Percentiles rank a stretch among this genome's conserved stretches.
These are phyloP conservation scores for Megastigmus dorsalis DNA, from an alignment of 2,888 invertebrate species.

Conservation along the genomic window DNA sequence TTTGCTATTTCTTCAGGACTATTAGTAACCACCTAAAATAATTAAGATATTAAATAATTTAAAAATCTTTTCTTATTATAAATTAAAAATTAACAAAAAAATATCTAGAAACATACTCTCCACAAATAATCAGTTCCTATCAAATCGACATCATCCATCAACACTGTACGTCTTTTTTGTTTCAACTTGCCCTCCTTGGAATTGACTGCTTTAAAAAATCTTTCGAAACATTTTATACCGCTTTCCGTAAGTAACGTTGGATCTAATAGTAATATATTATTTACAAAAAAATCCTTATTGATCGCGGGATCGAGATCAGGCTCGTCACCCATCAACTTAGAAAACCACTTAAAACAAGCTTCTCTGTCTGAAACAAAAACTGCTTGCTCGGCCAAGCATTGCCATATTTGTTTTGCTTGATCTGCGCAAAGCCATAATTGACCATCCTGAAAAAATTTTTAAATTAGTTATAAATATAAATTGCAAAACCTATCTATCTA, in stretches of 20 bases:
- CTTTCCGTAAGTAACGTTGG: slow-evolving; percentile 94
- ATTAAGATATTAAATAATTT: slow-evolving; percentile 10
- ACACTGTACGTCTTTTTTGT: slow-evolving; percentile 87
- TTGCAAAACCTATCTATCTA: too few relatives aligned
- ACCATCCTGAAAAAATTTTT: slow-evolving; percentile 82
- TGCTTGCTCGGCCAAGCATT: slow-evolving; percentile 94
- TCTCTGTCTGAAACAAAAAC: slow-evolving; percentile 95
- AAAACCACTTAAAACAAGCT: slow-evolving; percentile 98
- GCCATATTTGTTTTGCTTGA: slow-evolving; percentile 98
- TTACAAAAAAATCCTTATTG: slow-evolving; percentile 96
- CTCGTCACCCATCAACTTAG: slow-evolving; percentile 96
- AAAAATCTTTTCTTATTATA: slow-evolving; percentile 19
- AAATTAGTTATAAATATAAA: background rate
- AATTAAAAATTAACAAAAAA: slow-evolving; percentile 7
- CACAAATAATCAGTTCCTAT: slow-evolving; percentile 97
- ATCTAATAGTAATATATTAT: slow-evolving; percentile 93
- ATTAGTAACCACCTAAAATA: slow-evolving; percentile 85
- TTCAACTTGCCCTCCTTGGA: slow-evolving; percentile 95
- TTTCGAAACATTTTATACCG: slow-evolving; percentile 92
- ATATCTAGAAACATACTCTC: slow-evolving; percentile 80
- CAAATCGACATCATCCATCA: slow-evolving; percentile 95
- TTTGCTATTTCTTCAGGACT: slow-evolving; percentile 94
- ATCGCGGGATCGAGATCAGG: slow-evolving; percentile 97
- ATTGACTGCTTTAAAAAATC: slow-evolving; percentile 96
- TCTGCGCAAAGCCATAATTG: slow-evolving; percentile 97